Conservation (phyloP, 2,888 invertebrate species). For the Dryadula phaetusa region DNA sequence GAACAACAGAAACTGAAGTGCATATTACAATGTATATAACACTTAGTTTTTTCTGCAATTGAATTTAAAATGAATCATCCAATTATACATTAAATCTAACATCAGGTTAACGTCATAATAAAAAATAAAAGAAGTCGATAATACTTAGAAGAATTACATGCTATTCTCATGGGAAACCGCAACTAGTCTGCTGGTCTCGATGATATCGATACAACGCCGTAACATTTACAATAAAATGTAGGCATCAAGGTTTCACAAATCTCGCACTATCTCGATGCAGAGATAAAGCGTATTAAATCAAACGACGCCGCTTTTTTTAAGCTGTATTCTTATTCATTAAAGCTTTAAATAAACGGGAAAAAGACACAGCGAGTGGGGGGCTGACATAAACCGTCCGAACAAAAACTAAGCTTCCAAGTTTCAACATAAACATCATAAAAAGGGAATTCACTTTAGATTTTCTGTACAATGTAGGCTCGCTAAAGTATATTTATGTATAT, state of each 20-base stretch:
- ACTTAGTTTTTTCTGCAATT: background rate
- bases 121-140: background rate
- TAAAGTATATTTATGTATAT: too few relatives aligned
- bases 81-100: background rate
- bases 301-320: constrained; percentile 69
- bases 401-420: constrained; percentile 68
- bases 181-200: constrained; percentile 4
- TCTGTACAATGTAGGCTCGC: constrained; percentile 49
- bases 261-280: constrained; percentile 43
- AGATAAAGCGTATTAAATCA: constrained; percentile 75
- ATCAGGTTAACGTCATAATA: background rate
- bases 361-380: constrained; percentile 72
- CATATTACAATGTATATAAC: too few relatives aligned
- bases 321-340: constrained; percentile 80
- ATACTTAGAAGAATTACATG: background rate
- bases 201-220: constrained; percentile 19
- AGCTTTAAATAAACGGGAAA: constrained; percentile 79
- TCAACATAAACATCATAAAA: constrained; percentile 63
- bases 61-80: background rate
- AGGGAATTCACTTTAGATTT: constrained; percentile 54
- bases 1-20: too few relatives aligned
- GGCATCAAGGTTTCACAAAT: constrained; percentile 22
- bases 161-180: constrained; percentile 14
- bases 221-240: constrained; percentile 31
- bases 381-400: constrained; percentile 73